These are phyloP conservation scores for Synanthedon andrenaeformis DNA, from an alignment of 2,888 invertebrate genomes.

Conservation along the genomic window DNA sequence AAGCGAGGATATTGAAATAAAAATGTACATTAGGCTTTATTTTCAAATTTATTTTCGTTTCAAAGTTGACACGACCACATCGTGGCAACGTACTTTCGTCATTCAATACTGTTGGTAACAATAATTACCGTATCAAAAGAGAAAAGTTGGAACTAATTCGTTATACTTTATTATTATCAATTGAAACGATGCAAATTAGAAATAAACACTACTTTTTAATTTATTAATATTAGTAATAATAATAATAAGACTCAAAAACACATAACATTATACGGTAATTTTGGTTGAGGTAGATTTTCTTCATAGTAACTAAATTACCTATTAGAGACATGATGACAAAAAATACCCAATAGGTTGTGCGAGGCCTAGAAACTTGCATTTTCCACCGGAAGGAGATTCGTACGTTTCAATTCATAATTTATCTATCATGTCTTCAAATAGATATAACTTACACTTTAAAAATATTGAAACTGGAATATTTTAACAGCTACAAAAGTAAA, in stretches of 20 bases:
- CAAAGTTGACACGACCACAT: slow-evolving; percentile 47
- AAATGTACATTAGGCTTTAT: slow-evolving; percentile 11
- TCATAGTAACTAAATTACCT: slow-evolving; percentile 35
- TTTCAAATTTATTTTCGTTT: slow-evolving; percentile 54
- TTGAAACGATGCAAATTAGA: slow-evolving; percentile 14
- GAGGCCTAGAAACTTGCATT: neutral
- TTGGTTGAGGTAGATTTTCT: slow-evolving; percentile 67
- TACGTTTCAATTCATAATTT: too few relatives aligned
- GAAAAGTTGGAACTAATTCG: slow-evolving; percentile 47
- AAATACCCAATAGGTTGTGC: neutral
- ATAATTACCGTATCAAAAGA: slow-evolving; percentile 68
- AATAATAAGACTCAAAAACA: slow-evolving; percentile 65
- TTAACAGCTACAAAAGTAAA: slow-evolving; percentile 13
- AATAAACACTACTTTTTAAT: slow-evolving; percentile 48
- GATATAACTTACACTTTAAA: slow-evolving; percentile 23
- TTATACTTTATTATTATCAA: slow-evolving; percentile 46
- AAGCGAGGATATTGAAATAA: neutral
- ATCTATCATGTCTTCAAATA: neutral
- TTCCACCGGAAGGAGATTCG: neutral
- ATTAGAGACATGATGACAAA: slow-evolving; percentile 15
- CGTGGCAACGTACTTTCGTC: slow-evolving; percentile 35
- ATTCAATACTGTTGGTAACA: slow-evolving; percentile 64
- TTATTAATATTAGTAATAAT: slow-evolving; percentile 28
- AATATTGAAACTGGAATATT: slow-evolving; percentile 29
- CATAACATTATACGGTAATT: slow-evolving; percentile 59